Evolutionary conservation across 2,797 vertebrate species (phyloP).

Genomic region (Margarornis squamiger): DNA sequence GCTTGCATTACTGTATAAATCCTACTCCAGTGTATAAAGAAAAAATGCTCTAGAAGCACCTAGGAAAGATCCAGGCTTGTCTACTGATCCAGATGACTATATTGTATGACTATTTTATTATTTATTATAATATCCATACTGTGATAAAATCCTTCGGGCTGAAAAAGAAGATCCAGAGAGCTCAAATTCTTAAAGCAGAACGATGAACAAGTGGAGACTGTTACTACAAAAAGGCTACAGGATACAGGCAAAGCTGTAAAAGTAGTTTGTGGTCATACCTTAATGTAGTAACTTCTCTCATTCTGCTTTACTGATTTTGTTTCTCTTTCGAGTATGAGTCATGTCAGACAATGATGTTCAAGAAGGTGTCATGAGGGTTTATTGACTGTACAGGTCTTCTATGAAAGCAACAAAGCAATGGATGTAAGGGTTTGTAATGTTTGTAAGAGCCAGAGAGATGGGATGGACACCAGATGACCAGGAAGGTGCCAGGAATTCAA

Average conservation of each 20-base stretch:
- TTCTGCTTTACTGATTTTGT: not conserved
- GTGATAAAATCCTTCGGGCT: not conserved
- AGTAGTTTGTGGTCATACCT: not conserved
- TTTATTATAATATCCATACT: not conserved
- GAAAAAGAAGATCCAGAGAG: not conserved
- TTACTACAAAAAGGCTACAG: not conserved
- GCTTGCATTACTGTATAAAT: not conserved
- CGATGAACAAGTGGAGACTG: not conserved
- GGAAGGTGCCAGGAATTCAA: not conserved
- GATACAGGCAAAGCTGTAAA: not conserved
- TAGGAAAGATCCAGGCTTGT: not conserved
- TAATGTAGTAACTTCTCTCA: not conserved
- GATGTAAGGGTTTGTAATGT: not conserved
- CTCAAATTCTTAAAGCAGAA: not conserved
- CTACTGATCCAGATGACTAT: not conserved
- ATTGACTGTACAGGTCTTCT: not conserved
- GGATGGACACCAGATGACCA: not conserved
- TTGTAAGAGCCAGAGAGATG: not conserved
- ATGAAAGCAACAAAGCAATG: not conserved
- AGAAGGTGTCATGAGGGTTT: not conserved
- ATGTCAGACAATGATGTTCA: not conserved
- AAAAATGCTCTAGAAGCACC: not conserved
- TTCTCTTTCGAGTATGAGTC: not conserved
- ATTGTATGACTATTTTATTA: not conserved
- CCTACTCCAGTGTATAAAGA: not conserved